Evolutionary conservation across 2,797 vertebrate species (phyloP).

Genomic region (Eurystomus glaucurus): DNA sequence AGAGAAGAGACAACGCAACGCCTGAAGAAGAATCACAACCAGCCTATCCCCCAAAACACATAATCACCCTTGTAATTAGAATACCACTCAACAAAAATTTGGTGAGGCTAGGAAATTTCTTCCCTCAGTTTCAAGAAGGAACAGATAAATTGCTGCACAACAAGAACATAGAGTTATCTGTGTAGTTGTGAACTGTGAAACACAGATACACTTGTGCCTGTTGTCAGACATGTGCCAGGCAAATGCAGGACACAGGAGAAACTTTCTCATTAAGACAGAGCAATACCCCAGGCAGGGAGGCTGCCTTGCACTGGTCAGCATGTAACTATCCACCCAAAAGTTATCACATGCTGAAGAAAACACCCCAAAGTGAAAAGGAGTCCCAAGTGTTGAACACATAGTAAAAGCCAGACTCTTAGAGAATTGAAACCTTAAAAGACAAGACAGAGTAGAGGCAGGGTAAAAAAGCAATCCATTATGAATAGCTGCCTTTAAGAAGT

Average conservation of each 20-base stretch:
- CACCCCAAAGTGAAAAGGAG: background rate
- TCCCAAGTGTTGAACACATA: background rate
- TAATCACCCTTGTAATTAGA: accelerated
- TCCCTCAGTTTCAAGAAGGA: background rate
- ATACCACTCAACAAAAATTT: background rate
- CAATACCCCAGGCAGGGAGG: background rate
- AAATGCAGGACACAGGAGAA: background rate
- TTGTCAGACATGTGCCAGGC: accelerated
- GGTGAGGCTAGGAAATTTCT: background rate
- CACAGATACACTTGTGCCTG: background rate
- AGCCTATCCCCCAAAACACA: background rate
- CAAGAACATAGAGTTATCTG: background rate
- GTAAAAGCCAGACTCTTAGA: background rate
- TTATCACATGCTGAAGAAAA: background rate
- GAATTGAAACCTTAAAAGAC: background rate
- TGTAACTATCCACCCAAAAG: background rate
- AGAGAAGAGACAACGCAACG: background rate
- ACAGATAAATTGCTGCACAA: background rate
- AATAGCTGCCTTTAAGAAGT: background rate
- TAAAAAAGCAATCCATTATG: background rate
- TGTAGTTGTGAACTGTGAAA: background rate
- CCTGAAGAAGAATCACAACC: background rate
- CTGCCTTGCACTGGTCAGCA: background rate
- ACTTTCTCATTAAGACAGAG: background rate
- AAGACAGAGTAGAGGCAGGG: background rate